Evolutionary conservation across 2,797 vertebrate genomes (phyloP), one percentile per base, ranked within the genome.

Genomic region (Spea hammondii): DNA sequence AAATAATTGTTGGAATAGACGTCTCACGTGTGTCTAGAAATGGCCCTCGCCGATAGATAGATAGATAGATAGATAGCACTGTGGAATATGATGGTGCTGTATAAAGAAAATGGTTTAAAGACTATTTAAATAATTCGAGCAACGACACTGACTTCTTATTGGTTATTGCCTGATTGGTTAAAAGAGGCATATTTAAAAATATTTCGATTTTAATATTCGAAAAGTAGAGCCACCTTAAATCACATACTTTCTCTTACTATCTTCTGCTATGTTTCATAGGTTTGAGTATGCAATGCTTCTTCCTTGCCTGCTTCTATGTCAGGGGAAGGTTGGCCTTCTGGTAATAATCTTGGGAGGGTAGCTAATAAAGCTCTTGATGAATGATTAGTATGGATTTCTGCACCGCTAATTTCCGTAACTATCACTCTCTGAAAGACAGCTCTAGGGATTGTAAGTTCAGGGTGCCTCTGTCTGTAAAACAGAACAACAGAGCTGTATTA

Each of bases 371-470:
- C 90, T 88, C 89, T 88, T 7, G 97, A 93, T 94, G 97, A 99
- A 88, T 94, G 97, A 99, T 89, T 91, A 91, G 95, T 90, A 90
- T 90, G 94, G 94, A 93, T 98, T 97, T 98, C 95, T 96, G 94
- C 90, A 88, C 94, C 64, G 88, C 95, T 97, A 95, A 97, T 98
- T 98, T 98, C 96, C 95, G 93, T 97, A 96, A 97, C 96, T 95
- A 96, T 96, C 93, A 92, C 93, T 92, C 95, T 93, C 91, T 98
- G 96, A 98, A 96, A 98, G 96, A 97, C 90, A 93, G 95, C 96
- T 91, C 85, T 85, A 90, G 94, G 95, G 96, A 96, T 94, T 94
- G 92, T 82, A 90, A 91, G 89, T 87, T 89, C 90, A 90, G 89
- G 90, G 92, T 88, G 93, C 91, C 91, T 88, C 91, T 86, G 90